Percentiles rank a stretch among this genome's conserved stretches.
Evolutionary conservation across 1,140 invertebrate genomes (phyloP).

Genomic region (Drosophila kanapiae): DNA sequence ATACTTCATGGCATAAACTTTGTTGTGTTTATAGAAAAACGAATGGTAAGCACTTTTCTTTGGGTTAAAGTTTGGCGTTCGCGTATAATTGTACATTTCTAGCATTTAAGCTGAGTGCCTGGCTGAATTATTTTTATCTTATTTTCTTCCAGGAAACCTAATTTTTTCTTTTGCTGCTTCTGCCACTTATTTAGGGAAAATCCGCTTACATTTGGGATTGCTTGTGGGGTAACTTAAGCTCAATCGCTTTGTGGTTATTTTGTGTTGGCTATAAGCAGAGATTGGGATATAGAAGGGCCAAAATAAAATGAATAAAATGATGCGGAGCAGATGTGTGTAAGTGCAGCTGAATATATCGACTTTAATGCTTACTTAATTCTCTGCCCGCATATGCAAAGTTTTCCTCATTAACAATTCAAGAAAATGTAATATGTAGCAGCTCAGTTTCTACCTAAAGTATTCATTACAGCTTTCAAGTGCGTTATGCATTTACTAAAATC

Average conservation of each 20-base stretch:
- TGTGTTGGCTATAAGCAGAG: neutral
- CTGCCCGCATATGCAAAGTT: neutral
- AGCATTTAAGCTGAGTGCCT: neutral
- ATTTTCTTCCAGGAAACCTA: neutral
- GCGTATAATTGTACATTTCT: neutral
- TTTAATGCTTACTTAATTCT: constrained; percentile 5
- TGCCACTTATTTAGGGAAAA: constrained; percentile 6
- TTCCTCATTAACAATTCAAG: constrained; percentile 16
- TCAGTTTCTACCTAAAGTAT: constrained; percentile 3
- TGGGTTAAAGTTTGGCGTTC: neutral
- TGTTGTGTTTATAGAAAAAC: neutral
- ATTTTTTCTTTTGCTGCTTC: neutral
- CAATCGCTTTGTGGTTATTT: constrained; percentile 5
- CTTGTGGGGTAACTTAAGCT: constrained; percentile 9
- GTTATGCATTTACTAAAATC: neutral
- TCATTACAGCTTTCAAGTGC: neutral
- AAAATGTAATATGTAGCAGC: constrained; percentile 14
- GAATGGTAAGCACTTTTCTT: constrained; percentile 1
- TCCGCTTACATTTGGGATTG: constrained; percentile 14
- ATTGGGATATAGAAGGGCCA: neutral
- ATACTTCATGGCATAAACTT: constrained; percentile 2
- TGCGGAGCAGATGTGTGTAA: constrained; percentile 1
- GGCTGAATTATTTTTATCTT: constrained; percentile 3
- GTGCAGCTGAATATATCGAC: neutral
- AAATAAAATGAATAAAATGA: constrained; percentile 1